Evolutionary conservation across 1,140 invertebrate species (phyloP).

Genomic region (Drosophila parabipectinata): DNA sequence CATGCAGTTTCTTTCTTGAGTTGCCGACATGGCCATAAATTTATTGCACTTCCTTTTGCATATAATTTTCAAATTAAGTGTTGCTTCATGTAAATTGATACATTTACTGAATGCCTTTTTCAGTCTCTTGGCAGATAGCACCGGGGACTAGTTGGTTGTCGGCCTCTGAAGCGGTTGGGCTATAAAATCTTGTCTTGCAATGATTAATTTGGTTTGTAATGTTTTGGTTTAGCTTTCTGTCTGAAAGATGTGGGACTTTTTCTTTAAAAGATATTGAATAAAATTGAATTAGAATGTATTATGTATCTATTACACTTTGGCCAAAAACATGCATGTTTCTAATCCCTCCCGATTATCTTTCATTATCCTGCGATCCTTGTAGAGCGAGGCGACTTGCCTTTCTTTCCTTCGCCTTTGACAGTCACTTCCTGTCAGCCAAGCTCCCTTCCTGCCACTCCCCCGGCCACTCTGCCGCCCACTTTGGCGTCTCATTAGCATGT

Average conservation of each 20-base stretch:
- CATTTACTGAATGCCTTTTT: conserved; percentile 46
- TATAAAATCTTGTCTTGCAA: conserved; percentile 12
- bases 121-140: conserved; percentile 8
- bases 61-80: conserved; percentile 78
- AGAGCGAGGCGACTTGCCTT: conserved; percentile 6
- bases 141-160: conserved; percentile 8
- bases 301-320: too few relatives aligned
- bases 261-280: background rate
- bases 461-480: background rate
- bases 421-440: conserved; percentile 57
- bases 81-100: conserved; percentile 70
- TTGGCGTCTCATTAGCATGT: conserved; percentile 74
- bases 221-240: background rate
- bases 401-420: conserved; percentile 51
- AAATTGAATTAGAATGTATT: too few relatives aligned
- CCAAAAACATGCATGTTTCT: background rate
- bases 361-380: conserved; percentile 1
- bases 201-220: conserved; percentile 9
- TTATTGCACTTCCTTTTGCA: conserved; percentile 77
- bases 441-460: background rate
- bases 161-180: conserved; percentile 7
- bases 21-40: conserved; percentile 63
- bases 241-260: background rate
- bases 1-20: conserved; percentile 41
- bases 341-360: background rate